These are phyloP conservation scores for Holacanthus passer DNA, from an alignment of 2,113 vertebrate genomes.

Conservation along the genomic window DNA sequence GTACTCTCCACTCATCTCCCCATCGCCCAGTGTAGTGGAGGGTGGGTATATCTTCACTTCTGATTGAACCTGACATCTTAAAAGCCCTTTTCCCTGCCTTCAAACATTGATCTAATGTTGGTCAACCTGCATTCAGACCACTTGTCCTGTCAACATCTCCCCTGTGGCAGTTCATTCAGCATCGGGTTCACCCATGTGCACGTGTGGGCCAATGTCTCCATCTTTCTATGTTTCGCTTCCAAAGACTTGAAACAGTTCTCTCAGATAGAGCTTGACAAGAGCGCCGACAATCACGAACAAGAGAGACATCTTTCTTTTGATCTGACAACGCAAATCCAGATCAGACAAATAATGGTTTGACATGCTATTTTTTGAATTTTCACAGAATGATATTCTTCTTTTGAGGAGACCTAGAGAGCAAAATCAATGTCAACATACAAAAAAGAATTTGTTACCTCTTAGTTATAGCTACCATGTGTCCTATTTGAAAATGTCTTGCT, in stretches of 20 bases:
- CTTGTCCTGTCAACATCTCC: constrained; percentile 46
- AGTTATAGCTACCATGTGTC: neutral
- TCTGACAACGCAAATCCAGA: neutral
- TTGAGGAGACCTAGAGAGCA: neutral
- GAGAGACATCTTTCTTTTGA: constrained; percentile 2
- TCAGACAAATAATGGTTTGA: neutral
- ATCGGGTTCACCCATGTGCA: constrained; percentile 16
- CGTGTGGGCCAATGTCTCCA: neutral
- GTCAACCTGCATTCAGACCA: constrained; percentile 41
- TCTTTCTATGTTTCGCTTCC: neutral
- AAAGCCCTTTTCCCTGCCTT: constrained; percentile 58
- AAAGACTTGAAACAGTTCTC: neutral
- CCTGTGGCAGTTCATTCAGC: constrained; percentile 4
- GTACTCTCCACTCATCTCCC: constrained; percentile 12
- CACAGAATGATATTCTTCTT: constrained; percentile 3
- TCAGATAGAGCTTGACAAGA: neutral
- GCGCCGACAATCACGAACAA: neutral
- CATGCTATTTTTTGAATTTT: constrained; percentile 1
- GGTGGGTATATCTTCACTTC: constrained; percentile 34
- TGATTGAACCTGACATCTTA: constrained; percentile 63
- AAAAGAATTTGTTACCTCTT: neutral
- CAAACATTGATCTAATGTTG: constrained; percentile 64
- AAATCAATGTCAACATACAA: neutral
- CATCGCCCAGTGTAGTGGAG: neutral
- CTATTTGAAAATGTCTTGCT: neutral